Evolutionary conservation across 2,888 invertebrate genomes (phyloP).

Genomic region (Neoascia interrupta): DNA sequence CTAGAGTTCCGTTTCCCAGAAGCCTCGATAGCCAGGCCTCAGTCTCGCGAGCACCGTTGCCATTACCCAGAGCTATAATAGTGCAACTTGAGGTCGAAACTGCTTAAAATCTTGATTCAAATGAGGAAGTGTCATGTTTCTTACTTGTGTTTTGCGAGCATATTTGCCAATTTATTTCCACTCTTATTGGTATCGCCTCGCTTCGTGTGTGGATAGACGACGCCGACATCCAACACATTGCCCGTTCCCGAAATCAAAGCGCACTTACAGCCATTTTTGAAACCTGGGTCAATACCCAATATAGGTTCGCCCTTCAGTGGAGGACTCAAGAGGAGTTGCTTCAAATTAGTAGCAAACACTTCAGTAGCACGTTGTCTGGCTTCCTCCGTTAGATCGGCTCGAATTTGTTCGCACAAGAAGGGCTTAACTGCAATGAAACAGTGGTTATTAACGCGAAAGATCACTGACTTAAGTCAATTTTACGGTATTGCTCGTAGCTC

Average conservation of each 20-base stretch:
- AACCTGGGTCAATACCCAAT: constrained; percentile 94
- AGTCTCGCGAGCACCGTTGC: constrained; percentile 93
- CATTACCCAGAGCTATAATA: constrained; percentile 94
- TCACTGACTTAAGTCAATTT: too few species aligned
- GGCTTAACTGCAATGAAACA: constrained; percentile 81
- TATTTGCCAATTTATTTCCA: constrained; percentile 77
- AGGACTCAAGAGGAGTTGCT: constrained; percentile 88
- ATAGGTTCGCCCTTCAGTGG: constrained; percentile 90
- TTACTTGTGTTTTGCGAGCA: constrained; percentile 83
- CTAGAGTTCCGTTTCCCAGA: constrained; percentile 82
- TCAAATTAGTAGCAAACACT: constrained; percentile 91
- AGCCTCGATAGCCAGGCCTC: constrained; percentile 86
- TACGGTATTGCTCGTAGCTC: too few species aligned
- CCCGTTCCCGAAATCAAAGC: constrained; percentile 89
- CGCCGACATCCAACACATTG: constrained; percentile 84
- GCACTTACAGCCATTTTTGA: constrained; percentile 92
- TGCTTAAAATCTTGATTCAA: too few species aligned
- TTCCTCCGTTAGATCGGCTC: constrained; percentile 85
- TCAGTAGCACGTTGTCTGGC: constrained; percentile 91
- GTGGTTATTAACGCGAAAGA: too few species aligned
- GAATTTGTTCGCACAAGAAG: constrained; percentile 84
- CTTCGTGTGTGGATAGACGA: constrained; percentile 84
- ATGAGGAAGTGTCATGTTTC: constrained; percentile 28
- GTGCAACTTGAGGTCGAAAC: constrained; percentile 85
- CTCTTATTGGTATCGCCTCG: constrained; percentile 75